Evolutionary conservation across 2,888 invertebrate genomes (phyloP), one percentile per base, ranked within the genome.

Genomic region (Spodoptera exigua): DNA sequence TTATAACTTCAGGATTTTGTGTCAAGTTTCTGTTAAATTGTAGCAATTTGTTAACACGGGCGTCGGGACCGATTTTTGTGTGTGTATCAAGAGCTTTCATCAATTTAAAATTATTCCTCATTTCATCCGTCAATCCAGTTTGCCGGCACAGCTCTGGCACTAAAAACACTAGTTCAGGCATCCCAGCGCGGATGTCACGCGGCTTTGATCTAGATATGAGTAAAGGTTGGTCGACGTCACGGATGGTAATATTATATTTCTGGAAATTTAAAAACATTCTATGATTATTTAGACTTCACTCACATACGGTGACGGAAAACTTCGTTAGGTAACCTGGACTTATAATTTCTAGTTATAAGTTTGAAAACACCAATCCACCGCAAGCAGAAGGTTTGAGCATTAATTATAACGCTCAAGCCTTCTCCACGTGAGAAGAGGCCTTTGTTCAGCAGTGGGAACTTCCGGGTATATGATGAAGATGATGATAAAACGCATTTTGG

Each of bases 101-200:
- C 0, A 94, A 84, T 4, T 86, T 89, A 80, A 96, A 96, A 80
- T 96, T 92, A 3, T 83, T 83, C 10, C 96, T 89, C 96, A 97
- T 96, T 0, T 89, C 89, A 51, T 97, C 97, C 0, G 96, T 96
- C 0, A 98, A 86, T 0, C 98, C 99, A 0, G 99, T 99, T 79
- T 97, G 95, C 0, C 96, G 95, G 74, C 98, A 98, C 44, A 99
- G 88, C 89, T 98, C 98, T 0, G 99, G 99, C 9, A 99, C 94
- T 2, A 99, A 91, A 81, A 95, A 95, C 7, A 98, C 95, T 0
- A 95, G 85, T 59, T 97, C 96, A 0, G 95, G 92, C 86, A 95
- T 94, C 0, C 97, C 97, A 0, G 96, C 96, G 51, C 97, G 95
- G 13, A 97, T 95, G 76, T 98, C 98, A 36, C 95, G 95, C 2